Evolutionary conservation across 2,888 invertebrate genomes (phyloP).

Genomic region (Cryptops parisi): DNA sequence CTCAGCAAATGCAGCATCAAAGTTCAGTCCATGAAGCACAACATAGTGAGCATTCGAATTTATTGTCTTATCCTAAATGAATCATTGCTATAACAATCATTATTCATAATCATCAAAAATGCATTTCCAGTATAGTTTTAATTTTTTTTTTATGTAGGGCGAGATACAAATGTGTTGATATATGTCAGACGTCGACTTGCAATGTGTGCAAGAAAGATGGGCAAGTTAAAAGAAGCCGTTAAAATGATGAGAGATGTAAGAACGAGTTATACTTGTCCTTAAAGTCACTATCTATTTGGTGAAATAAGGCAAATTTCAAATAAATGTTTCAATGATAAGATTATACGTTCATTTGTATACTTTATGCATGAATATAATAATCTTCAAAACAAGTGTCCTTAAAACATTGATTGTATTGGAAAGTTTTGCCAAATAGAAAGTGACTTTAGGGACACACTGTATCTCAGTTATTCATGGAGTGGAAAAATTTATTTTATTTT

Average conservation of each 20-base stretch:
- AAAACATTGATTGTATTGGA: no score
- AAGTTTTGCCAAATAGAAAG: no score
- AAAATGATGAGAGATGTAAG: constrained; percentile 84
- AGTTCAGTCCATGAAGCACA: constrained; percentile 55
- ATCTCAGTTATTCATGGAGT: no score
- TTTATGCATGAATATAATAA: no score
- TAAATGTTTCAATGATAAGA: no score
- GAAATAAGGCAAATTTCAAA: no score
- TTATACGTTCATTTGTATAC: constrained; percentile 9
- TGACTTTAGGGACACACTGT: no score
- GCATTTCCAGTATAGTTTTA: background rate
- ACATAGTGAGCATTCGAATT: constrained; percentile 39
- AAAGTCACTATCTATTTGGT: no score
- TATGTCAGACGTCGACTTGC: constrained; percentile 86
- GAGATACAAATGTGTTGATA: constrained; percentile 85
- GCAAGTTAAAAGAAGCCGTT: constrained; percentile 84
- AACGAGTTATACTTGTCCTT: no score
- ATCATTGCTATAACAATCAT: no score
- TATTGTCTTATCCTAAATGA: background rate
- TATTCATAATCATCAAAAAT: background rate
- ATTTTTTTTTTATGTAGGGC: constrained; percentile 42
- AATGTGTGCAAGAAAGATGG: constrained; percentile 93
- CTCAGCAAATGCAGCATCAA: constrained; percentile 66
- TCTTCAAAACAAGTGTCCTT: no score
- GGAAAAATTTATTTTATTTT: no score